Evolutionary conservation across 2,797 vertebrate genomes (phyloP).

Genomic region (Pterois miles): DNA sequence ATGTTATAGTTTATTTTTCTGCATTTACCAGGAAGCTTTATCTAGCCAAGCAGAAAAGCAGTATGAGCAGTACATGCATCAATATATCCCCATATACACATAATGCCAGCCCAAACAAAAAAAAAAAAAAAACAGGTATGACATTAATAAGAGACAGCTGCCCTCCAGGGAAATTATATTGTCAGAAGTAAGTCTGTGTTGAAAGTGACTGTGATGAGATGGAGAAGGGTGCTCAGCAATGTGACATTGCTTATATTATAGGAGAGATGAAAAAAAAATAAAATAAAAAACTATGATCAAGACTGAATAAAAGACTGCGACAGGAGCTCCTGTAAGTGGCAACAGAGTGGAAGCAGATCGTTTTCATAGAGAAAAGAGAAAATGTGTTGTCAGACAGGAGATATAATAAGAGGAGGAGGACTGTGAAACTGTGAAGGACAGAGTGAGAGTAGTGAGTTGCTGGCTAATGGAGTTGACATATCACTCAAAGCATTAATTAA

Average conservation of each 20-base stretch:
- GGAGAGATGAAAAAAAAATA: background rate
- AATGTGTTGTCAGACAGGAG: background rate
- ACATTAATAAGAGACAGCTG: conserved; percentile 13
- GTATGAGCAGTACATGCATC: background rate
- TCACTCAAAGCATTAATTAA: background rate
- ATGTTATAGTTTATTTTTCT: background rate
- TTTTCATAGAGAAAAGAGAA: background rate
- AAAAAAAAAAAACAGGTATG: conserved; percentile 1
- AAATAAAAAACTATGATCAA: background rate
- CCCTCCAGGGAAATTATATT: conserved; percentile 20
- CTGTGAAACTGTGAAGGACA: background rate
- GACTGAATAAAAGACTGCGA: background rate
- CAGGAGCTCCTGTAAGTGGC: background rate
- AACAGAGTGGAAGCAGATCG: background rate
- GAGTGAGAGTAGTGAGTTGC: background rate
- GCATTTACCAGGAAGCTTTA: background rate
- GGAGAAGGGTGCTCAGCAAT: background rate
- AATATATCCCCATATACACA: background rate
- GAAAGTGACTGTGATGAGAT: conserved; percentile 12
- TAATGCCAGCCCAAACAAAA: conserved; percentile 12
- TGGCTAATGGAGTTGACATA: background rate
- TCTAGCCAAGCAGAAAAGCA: background rate
- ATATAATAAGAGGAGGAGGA: background rate
- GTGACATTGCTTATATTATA: conserved; percentile 9
- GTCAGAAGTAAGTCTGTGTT: conserved; percentile 21